These are phyloP conservation scores for Empis stercorea DNA, from an alignment of 2,888 invertebrate genomes.

Conservation along the genomic window DNA sequence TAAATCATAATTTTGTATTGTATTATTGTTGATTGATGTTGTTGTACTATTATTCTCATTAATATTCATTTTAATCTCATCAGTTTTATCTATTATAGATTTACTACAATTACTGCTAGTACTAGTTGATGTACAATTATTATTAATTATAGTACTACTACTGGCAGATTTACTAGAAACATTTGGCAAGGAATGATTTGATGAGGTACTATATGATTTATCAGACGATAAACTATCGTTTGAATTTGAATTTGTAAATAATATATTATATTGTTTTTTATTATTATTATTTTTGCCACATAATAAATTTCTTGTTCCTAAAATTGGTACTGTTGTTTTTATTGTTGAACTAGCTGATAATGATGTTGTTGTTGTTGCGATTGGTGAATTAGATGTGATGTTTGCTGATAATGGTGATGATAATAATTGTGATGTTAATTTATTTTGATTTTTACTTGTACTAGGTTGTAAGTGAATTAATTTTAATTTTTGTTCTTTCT, in stretches of 20 bases:
- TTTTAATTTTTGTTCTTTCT: neutral
- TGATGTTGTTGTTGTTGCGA: too few relatives aligned
- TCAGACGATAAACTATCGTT: slow-evolving; percentile 27
- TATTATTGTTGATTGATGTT: neutral
- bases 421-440: too few relatives aligned
- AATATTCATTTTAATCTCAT: neutral
- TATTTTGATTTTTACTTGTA: neutral
- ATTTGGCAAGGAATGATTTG: slow-evolving; percentile 17
- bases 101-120: too few relatives aligned
- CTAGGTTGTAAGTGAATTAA: neutral
- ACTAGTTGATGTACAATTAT: neutral
- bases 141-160: slow-evolving; percentile 4
- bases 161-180: slow-evolving; percentile 11
- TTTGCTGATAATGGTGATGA: too few relatives aligned
- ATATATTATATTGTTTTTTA: slow-evolving; percentile 16
- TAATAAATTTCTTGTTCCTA: slow-evolving; percentile 1
- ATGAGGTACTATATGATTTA: slow-evolving; percentile 18
- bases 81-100: too few relatives aligned
- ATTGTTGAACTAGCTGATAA: slow-evolving; percentile 16
- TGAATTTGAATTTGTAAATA: slow-evolving; percentile 30
- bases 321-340: slow-evolving; percentile 11
- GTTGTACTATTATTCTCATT: neutral
- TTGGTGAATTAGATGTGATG: too few relatives aligned
- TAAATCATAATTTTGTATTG: too few relatives aligned
- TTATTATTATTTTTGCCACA: neutral